Evolutionary conservation across 2,113 vertebrate genomes (phyloP).

Genomic region (Hiodon tergisus): DNA sequence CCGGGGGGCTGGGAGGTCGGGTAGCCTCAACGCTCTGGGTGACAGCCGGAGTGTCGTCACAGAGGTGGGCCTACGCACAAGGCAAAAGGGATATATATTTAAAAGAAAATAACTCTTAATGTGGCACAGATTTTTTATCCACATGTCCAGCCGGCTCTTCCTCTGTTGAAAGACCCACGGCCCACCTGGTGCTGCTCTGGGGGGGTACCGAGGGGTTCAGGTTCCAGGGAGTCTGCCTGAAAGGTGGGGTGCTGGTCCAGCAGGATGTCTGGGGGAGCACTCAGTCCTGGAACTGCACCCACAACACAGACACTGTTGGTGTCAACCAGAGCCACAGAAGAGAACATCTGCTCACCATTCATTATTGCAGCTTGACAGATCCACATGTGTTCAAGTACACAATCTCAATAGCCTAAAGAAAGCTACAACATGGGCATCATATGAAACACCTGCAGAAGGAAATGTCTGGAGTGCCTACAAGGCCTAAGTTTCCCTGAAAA

Average conservation of each 20-base stretch:
- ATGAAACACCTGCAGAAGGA: too few relatives aligned
- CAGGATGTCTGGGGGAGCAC: slow-evolving; percentile 22
- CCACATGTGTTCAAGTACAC: too few relatives aligned
- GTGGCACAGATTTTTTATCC: not conserved
- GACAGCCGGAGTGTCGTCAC: not conserved
- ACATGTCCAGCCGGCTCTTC: not conserved
- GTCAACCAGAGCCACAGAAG: not conserved
- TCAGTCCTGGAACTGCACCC: slow-evolving; percentile 21
- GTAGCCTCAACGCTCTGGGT: not conserved
- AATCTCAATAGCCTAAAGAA: too few relatives aligned
- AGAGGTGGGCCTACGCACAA: not conserved
- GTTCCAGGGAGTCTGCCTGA: slow-evolving; percentile 14
- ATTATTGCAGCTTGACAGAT: too few relatives aligned
- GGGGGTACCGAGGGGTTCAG: not conserved
- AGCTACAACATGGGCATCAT: too few relatives aligned
- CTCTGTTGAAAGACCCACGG: not conserved
- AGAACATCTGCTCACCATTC: too few relatives aligned
- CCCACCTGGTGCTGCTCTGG: slow-evolving; percentile 18
- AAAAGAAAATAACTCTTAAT: not conserved
- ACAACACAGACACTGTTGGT: not conserved
- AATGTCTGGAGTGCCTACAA: too few relatives aligned
- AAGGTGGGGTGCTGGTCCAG: slow-evolving; percentile 17
- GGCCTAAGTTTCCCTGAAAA: too few relatives aligned
- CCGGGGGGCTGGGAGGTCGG: not conserved
- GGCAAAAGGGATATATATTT: not conserved